phyloP scores from a whole-genome alignment of 2,113 vertebrate species.

The Nothoprocta perdicaria region DNA sequence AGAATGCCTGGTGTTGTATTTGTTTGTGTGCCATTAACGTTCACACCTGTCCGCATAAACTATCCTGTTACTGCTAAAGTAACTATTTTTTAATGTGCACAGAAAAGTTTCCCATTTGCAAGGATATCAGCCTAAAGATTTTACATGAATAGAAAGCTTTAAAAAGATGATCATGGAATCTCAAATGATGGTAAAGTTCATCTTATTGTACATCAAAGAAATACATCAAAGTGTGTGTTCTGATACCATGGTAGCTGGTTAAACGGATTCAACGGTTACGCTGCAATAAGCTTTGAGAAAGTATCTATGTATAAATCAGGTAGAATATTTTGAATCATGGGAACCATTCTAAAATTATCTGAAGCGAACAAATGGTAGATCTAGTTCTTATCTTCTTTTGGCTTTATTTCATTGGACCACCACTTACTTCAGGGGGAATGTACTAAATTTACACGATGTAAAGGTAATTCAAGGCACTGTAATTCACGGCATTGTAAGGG shows the following conservation, averaged over 20 bases:
- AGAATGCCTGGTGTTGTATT: not conserved
- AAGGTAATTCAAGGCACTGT: not conserved
- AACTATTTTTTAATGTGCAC: not conserved
- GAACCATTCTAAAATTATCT: constrained; percentile 5
- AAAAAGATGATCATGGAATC: not conserved
- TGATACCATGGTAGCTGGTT: constrained; percentile 15
- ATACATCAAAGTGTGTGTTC: constrained; percentile 40
- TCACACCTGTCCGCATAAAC: not conserved
- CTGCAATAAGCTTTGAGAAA: constrained; percentile 48
- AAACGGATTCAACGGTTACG: constrained; percentile 56
- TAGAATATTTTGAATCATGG: constrained; percentile 31
- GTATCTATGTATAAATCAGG: constrained; percentile 23
- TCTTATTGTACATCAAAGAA: constrained; percentile 49
- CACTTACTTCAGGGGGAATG: not conserved
- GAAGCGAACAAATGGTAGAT: not conserved
- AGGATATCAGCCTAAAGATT: not conserved
- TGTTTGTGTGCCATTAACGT: not conserved
- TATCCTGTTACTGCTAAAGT: not conserved
- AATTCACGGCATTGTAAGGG: not conserved
- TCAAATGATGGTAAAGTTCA: constrained; percentile 27
- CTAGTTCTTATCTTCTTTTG: not conserved
- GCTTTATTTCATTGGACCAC: not conserved
- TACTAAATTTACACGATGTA: not conserved
- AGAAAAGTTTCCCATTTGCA: not conserved
- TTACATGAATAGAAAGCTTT: constrained; percentile 1